Conservation (phyloP, 2,797 vertebrate species). For the Pyrrhura leucotis region DNA sequence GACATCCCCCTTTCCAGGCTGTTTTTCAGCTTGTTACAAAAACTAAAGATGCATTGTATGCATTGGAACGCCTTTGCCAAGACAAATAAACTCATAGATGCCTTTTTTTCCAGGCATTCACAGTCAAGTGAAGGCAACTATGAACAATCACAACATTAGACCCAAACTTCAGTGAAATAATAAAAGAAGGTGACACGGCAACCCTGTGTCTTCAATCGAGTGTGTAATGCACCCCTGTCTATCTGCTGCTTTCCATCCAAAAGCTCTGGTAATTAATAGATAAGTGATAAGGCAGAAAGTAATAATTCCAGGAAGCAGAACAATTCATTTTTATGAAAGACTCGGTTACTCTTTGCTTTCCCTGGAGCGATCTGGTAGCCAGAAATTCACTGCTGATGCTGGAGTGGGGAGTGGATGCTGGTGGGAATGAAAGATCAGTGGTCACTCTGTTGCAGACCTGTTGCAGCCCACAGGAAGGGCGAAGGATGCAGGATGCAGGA, state of each 20-base stretch:
- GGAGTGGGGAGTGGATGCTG: not conserved
- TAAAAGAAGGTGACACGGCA: not conserved
- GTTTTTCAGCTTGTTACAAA: not conserved
- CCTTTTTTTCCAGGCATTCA: not conserved
- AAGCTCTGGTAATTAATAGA: conserved; percentile 76
- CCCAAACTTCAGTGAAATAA: conserved; percentile 6
- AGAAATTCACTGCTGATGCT: not conserved
- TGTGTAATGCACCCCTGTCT: not conserved
- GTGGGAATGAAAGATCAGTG: not conserved
- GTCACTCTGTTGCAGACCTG: not conserved
- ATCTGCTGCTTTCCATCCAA: conserved; percentile 63
- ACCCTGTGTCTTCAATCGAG: not conserved
- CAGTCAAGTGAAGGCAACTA: not conserved
- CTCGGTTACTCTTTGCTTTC: conserved; percentile 30
- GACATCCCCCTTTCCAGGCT: not conserved
- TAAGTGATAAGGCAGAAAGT: conserved; percentile 66
- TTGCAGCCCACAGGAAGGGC: not conserved
- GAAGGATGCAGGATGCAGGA: not conserved
- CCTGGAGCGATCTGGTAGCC: not conserved
- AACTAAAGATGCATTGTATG: conserved; percentile 40
- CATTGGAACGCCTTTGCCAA: not conserved
- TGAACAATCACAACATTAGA: not conserved
- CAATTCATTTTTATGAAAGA: conserved; percentile 71
- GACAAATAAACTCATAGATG: conserved; percentile 28
- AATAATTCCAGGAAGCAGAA: conserved; percentile 79